Percentiles rank a stretch among this genome's conserved stretches.
Conservation (phyloP, 2,113 vertebrate species). For the Oceanites oceanicus region DNA sequence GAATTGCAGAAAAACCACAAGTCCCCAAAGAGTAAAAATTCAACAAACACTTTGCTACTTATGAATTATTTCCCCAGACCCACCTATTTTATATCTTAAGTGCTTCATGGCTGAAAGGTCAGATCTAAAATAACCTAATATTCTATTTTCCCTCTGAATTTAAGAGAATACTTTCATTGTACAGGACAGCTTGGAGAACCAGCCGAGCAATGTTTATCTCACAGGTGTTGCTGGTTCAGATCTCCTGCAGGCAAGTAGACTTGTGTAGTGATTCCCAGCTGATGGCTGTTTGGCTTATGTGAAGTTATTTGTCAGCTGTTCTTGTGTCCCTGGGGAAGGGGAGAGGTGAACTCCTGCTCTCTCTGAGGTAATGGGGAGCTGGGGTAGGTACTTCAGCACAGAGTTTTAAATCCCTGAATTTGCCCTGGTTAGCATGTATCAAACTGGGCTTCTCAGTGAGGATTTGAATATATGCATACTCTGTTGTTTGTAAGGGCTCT, state of each 20-base stretch:
- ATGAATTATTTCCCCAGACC: background rate
- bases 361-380: background rate
- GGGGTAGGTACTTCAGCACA: background rate
- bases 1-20: background rate
- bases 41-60: background rate
- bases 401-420: background rate
- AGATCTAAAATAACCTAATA: background rate
- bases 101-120: background rate
- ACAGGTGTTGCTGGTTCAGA: background rate
- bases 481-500: background rate
- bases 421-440: accelerated
- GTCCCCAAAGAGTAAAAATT: background rate
- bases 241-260: background rate
- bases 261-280: background rate
- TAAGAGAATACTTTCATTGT: background rate
- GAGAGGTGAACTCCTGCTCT: background rate
- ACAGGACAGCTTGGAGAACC: background rate
- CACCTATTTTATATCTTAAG: background rate
- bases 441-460: background rate
- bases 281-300: background rate
- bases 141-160: background rate
- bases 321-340: background rate
- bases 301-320: conserved; percentile 11
- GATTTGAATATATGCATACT: background rate
- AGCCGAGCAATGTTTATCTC: background rate